Percentiles rank a stretch among this genome's conserved stretches.
Evolutionary conservation across 2,888 invertebrate species (phyloP).

Genomic region (Germaria angustata): DNA sequence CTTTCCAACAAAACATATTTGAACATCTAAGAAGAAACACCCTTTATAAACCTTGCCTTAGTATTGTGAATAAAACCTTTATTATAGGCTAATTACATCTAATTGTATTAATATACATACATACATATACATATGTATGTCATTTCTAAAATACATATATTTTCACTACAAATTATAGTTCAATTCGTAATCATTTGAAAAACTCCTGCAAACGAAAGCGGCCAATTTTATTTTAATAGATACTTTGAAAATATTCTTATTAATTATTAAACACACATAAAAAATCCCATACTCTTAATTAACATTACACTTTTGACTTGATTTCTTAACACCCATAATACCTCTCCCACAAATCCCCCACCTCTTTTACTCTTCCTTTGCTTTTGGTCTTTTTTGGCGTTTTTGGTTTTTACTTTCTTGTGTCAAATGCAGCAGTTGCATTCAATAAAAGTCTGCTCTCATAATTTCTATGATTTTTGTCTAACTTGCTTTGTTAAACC

Average conservation of each 20-base stretch:
- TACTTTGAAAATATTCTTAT: conserved; percentile 3
- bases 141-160: too few relatives aligned
- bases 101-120: too few relatives aligned
- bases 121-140: too few relatives aligned
- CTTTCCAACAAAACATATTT: too few relatives aligned
- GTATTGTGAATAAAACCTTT: too few relatives aligned
- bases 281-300: conserved; percentile 33
- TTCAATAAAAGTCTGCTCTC: conserved; percentile 34
- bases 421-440: conserved; percentile 36
- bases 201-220: too few relatives aligned
- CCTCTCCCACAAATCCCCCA: neutral
- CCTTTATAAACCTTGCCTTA: too few relatives aligned
- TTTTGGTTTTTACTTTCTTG: neutral
- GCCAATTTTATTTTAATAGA: neutral
- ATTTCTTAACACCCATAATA: neutral
- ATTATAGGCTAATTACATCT: too few relatives aligned
- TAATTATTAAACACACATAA: conserved; percentile 30
- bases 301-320: neutral
- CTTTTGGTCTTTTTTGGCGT: neutral
- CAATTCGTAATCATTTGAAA: neutral
- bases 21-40: too few relatives aligned
- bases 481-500: neutral
- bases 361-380: neutral
- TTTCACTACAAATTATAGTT: neutral
- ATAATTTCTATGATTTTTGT: conserved; percentile 52